These are phyloP conservation scores for Parambassis ranga DNA, from an alignment of 2,797 vertebrate species.

Conservation along the genomic window DNA sequence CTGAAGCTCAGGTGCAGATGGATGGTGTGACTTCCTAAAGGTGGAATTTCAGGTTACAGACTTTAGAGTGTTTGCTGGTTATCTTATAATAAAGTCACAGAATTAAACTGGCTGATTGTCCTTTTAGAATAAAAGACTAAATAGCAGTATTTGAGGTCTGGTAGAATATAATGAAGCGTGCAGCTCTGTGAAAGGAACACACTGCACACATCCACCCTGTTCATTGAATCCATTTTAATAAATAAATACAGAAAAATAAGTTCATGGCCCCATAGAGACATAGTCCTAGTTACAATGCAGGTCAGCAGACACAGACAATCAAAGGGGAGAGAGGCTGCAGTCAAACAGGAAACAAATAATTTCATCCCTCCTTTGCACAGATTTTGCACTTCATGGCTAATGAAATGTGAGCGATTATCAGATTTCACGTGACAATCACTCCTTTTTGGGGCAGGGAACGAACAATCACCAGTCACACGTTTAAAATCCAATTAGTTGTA, in stretches of 20 bases:
- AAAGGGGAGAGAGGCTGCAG: slow-evolving; percentile 28
- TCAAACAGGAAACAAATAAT: slow-evolving; percentile 42
- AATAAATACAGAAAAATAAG: slow-evolving; percentile 85
- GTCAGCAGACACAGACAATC: slow-evolving; percentile 57
- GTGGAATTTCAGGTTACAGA: not conserved
- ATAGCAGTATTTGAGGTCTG: too few relatives aligned
- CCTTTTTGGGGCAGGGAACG: not conserved
- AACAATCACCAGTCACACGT: slow-evolving; percentile 8
- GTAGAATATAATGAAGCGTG: too few relatives aligned
- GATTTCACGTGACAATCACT: slow-evolving; percentile 28
- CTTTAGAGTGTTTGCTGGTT: slow-evolving; percentile 13
- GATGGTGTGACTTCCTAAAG: not conserved
- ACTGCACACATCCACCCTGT: not conserved
- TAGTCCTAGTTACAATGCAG: slow-evolving; percentile 71
- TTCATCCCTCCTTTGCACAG: slow-evolving; percentile 39
- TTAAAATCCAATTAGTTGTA: slow-evolving; percentile 32
- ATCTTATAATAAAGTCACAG: slow-evolving; percentile 41
- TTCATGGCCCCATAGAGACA: slow-evolving; percentile 63
- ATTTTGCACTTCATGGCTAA: slow-evolving; percentile 40
- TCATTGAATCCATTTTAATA: slow-evolving; percentile 80
- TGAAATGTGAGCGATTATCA: slow-evolving; percentile 36
- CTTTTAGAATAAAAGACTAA: not conserved
- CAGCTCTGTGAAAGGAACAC: slow-evolving; percentile 26
- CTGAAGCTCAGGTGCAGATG: not conserved
- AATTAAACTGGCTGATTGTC: not conserved